Percentiles rank a stretch among this genome's conserved stretches.
These are phyloP conservation scores for Belgica antarctica DNA, from an alignment of 2,888 invertebrate genomes.

Conservation along the genomic window DNA sequence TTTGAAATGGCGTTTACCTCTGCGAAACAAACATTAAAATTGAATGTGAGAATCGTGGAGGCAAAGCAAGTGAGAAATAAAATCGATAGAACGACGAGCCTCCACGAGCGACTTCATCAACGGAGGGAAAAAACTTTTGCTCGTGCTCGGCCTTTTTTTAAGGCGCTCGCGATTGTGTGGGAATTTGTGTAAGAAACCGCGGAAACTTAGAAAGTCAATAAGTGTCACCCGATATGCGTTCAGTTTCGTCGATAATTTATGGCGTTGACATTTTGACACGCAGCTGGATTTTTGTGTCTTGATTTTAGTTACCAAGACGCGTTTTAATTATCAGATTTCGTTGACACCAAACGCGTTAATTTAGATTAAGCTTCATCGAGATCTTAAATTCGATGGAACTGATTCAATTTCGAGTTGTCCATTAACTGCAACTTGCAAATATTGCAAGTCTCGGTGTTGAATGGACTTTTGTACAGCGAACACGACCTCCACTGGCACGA, in stretches of 20 bases:
- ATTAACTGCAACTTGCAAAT: no score
- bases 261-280: neutral
- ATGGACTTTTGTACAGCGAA: no score
- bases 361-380: neutral
- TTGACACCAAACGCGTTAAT: no score
- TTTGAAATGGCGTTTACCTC: neutral
- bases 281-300: neutral
- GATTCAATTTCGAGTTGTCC: no score
- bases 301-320: neutral
- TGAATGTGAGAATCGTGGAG: neutral
- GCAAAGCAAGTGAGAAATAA: neutral
- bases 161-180: neutral
- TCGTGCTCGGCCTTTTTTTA: neutral
- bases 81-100: slow-evolving; percentile 38
- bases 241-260: no score
- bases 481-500: no score
- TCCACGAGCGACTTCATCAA: neutral
- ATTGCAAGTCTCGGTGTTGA: no score
- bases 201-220: slow-evolving; percentile 10
- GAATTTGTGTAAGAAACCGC: neutral
- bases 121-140: neutral
- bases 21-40: neutral
- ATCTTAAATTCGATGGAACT: neutral
- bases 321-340: no score
- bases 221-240: neutral